Conservation (phyloP, 1,140 invertebrate genomes). For the Onthophagus taurus region DNA sequence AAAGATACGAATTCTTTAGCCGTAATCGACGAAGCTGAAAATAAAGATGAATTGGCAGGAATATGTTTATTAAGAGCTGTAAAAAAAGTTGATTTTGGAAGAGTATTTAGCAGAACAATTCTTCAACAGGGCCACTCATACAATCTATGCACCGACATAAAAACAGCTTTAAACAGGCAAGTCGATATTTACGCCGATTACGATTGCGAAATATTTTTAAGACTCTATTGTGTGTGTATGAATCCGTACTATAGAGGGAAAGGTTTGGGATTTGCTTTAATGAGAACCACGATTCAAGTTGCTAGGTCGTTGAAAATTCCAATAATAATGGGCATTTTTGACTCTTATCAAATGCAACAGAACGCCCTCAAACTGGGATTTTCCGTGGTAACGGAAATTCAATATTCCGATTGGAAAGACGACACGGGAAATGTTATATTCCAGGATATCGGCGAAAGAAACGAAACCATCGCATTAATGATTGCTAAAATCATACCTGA, state of each 20-base stretch:
- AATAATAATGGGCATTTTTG: slow-evolving; percentile 46
- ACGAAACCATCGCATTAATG: slow-evolving; percentile 53
- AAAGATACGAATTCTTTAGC: slow-evolving; percentile 53
- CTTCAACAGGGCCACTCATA: slow-evolving; percentile 32
- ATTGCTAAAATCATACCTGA: slow-evolving; percentile 25
- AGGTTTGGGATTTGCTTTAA: slow-evolving; percentile 39
- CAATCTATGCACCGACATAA: slow-evolving; percentile 35
- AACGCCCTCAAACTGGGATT: slow-evolving; percentile 41
- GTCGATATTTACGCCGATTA: slow-evolving; percentile 34
- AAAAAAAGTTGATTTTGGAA: slow-evolving; percentile 27
- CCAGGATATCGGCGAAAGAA: slow-evolving; percentile 46
- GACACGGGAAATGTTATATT: slow-evolving; percentile 44
- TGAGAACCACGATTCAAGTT: slow-evolving; percentile 39
- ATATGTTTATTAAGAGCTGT: slow-evolving; percentile 28
- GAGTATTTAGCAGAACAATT: slow-evolving; percentile 28
- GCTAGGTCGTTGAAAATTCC: slow-evolving; percentile 40
- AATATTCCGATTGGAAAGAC: slow-evolving; percentile 45
- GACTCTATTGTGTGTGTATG: slow-evolving; percentile 36
- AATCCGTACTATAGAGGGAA: slow-evolving; percentile 36
- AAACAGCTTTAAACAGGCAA: slow-evolving; percentile 32
- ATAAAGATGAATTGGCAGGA: slow-evolving; percentile 24
- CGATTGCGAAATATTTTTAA: slow-evolving; percentile 31
- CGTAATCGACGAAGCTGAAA: slow-evolving; percentile 41
- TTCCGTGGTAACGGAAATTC: slow-evolving; percentile 41
- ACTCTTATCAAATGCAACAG: slow-evolving; percentile 39